These are phyloP conservation scores for Mastacembelus armatus DNA, from an alignment of 2,797 vertebrate genomes.

Conservation along the genomic window DNA sequence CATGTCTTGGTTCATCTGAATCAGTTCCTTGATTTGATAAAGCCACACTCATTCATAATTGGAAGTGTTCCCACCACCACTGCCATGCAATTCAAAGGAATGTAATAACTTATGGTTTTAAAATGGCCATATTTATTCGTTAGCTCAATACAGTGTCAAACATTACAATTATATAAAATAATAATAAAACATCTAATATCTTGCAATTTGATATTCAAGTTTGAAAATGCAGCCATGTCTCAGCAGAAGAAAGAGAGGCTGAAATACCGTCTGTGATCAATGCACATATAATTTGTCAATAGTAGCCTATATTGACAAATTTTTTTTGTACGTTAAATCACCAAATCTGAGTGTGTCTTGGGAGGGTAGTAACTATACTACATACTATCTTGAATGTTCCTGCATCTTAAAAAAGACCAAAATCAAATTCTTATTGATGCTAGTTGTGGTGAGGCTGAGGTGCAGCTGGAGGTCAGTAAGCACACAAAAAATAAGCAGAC, in stretches of 20 bases:
- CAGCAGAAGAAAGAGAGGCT: neutral
- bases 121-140: neutral
- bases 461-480: conserved; percentile 21
- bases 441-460: conserved; percentile 23
- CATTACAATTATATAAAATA: too few relatives aligned
- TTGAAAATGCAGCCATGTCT: neutral
- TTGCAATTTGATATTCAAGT: too few relatives aligned
- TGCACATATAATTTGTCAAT: too few relatives aligned
- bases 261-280: too few relatives aligned
- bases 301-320: neutral
- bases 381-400: neutral
- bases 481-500: neutral
- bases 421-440: conserved; percentile 1
- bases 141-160: neutral
- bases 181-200: too few relatives aligned
- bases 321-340: neutral
- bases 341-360: neutral
- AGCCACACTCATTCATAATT: conserved; percentile 32
- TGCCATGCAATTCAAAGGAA: neutral
- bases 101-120: neutral
- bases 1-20: conserved; percentile 29
- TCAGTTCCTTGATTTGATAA: conserved; percentile 33
- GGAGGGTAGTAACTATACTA: neutral
- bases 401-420: conserved; percentile 1
- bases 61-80: conserved; percentile 19